Base-by-base conservation (phyloP, 2,797 vertebrate species). In the Takifugu ocellatus region DNA sequence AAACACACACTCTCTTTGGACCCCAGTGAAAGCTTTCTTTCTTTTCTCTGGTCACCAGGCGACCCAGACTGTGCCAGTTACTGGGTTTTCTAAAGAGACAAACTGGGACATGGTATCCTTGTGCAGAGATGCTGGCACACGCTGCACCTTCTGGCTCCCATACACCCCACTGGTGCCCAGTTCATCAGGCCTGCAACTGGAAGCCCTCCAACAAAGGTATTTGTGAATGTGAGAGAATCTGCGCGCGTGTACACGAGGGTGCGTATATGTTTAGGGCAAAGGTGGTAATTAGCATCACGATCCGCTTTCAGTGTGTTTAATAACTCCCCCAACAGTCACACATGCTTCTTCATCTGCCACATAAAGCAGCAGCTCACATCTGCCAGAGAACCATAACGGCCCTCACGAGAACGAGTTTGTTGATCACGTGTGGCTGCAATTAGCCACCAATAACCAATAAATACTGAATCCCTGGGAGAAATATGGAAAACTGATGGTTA, bases 201-300 rank as follows among this genome's bases (percentile, higher is more conserved):
- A 62, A 50, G 56, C 42, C 47, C 14, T 61, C 48, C 62, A 68
- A 24, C 70, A 65, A 62, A 77, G 57, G 36, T 60, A 70, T 70
- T 50, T 48, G 58, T 1, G 1, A 63, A 67, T 49, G 50, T 50
- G 50, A 61, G 58, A 64, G 45, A 51, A 17, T 54, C 54, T 55
- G 45, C 42, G 55, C 53, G 61, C 65, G 57, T 33, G 48, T 72
- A 56, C 54, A 44, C 42, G 25, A 26, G 59, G 53, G 31, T 45
- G 55, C 51, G 62, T 69, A 49, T 51, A 45, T 74, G 77, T 70
- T 74, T 42, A 12, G 75, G 78, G 71, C 61, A 75, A 70, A 68
- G 72, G 70, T 74, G 78, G 70, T 81, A 84, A 84, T 83, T 84
- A 83, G 67, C 72, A 54, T 76, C 66, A 53, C 50, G 55, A 55